Evolutionary conservation across 1,140 invertebrate genomes (phyloP).

Genomic region (Drosophila pectinifera): DNA sequence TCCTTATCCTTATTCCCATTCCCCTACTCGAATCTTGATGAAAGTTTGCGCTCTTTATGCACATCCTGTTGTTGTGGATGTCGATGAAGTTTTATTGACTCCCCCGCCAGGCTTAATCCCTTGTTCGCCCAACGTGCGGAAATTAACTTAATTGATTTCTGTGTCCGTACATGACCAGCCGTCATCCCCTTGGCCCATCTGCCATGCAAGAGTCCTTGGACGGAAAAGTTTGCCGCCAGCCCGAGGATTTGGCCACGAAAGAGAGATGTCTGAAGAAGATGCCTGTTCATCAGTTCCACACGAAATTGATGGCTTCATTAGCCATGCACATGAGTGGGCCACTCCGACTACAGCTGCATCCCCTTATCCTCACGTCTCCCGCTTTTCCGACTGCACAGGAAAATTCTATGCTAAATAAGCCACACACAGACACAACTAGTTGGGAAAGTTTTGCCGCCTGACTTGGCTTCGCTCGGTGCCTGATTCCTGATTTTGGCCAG

Average conservation of each 20-base stretch:
- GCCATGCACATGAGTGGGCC: slow-evolving; percentile 72
- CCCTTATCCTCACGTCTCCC: background rate
- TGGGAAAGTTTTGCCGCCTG: slow-evolving; percentile 76
- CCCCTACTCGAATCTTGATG: slow-evolving; percentile 14
- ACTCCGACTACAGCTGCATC: slow-evolving; percentile 16
- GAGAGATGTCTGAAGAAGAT: slow-evolving; percentile 5
- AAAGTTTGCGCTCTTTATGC: slow-evolving; percentile 63
- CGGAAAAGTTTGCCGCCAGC: slow-evolving; percentile 50
- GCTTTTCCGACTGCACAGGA: slow-evolving; percentile 44
- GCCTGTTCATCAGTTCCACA: slow-evolving; percentile 66
- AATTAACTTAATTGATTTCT: slow-evolving; percentile 85
- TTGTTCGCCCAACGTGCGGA: slow-evolving; percentile 74
- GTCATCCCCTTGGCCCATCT: slow-evolving; percentile 34
- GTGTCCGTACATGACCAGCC: slow-evolving; percentile 78
- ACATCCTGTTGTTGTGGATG: slow-evolving; percentile 59
- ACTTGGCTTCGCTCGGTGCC: slow-evolving; percentile 60
- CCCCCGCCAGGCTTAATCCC: slow-evolving; percentile 20
- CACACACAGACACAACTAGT: slow-evolving; percentile 37
- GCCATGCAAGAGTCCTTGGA: slow-evolving; percentile 3
- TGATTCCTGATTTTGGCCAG: slow-evolving; percentile 41
- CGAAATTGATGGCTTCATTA: slow-evolving; percentile 70
- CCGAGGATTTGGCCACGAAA: slow-evolving; percentile 1
- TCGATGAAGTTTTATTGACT: slow-evolving; percentile 78
- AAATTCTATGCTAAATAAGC: slow-evolving; percentile 68
- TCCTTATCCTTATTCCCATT: background rate